Percentiles rank a stretch among this genome's conserved stretches.
Evolutionary conservation across 2,797 vertebrate genomes (phyloP).

Genomic region (Sebastes diploproa): DNA sequence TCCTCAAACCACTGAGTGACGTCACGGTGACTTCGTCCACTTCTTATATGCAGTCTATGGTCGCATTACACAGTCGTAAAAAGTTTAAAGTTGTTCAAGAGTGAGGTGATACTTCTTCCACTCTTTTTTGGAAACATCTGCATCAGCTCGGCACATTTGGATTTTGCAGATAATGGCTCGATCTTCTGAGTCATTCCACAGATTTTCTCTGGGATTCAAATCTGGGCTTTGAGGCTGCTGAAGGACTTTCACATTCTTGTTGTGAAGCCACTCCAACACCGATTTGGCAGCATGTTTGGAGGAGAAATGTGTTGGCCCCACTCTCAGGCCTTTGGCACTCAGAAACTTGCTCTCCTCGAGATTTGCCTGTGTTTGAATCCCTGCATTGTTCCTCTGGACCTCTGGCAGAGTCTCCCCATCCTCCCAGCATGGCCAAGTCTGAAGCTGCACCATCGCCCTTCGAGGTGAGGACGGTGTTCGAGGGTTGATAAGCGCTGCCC

Average conservation of each 20-base stretch:
- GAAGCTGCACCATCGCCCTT: slow-evolving; percentile 13
- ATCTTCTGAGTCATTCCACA: slow-evolving; percentile 34
- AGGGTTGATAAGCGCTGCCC: slow-evolving; percentile 22
- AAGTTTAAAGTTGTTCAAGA: background rate
- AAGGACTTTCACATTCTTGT: slow-evolving; percentile 53
- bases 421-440: slow-evolving; percentile 15
- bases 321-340: slow-evolving; percentile 49
- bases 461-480: slow-evolving; percentile 15
- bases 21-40: too few species aligned
- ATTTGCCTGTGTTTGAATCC: slow-evolving; percentile 39
- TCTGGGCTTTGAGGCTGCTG: slow-evolving; percentile 34
- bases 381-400: slow-evolving; percentile 44
- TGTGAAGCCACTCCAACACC: slow-evolving; percentile 53
- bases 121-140: slow-evolving; percentile 17
- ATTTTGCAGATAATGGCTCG: background rate
- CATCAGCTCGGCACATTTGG: background rate
- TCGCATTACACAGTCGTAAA: too few species aligned
- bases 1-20: too few species aligned
- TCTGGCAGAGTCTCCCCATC: slow-evolving; percentile 36
- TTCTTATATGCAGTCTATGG: too few species aligned
- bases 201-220: slow-evolving; percentile 43
- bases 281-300: slow-evolving; percentile 54
- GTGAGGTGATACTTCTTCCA: background rate
- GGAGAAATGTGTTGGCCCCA: slow-evolving; percentile 35
- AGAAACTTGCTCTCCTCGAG: slow-evolving; percentile 42